Evolutionary conservation across 2,888 invertebrate genomes (phyloP), one percentile per base, ranked within the genome.

Genomic region (Watsonalla binaria): DNA sequence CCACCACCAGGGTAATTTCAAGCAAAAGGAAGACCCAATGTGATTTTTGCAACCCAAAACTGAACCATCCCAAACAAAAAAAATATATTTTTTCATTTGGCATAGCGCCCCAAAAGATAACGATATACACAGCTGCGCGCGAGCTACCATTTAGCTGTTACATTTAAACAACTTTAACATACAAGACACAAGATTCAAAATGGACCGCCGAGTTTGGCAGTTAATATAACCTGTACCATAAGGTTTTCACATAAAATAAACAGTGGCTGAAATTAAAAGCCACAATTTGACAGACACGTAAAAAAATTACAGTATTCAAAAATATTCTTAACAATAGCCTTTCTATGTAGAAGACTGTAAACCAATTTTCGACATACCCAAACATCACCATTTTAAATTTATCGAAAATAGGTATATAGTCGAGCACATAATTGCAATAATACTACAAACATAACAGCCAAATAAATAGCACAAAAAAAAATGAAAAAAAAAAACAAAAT

Each of bases 111-210:
- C 86, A 86, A 76, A 60, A 83, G 80, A 83, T 80, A 74, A 89
- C 87, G 86, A 78, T 80, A 77, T 81, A 88, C 89, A 90, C 88
- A 88, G 87, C 86, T 83, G 88, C 88, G 86, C 87, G 81, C 79
- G 85, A 86, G 82, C 86, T 83, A 82, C 74, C 68, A 76, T 82
- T 82, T 82, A 86, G 85, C 87, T 84, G 88, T 87, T 86, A 86
- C 75, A 80, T 80, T 78, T 63, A 79, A 65, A 72, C 60, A 64
- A 54, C 37, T 37, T 37, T 37, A 51, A 14, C 24, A 65, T 47
- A 37, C 57, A 51, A 45, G 46, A 54, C 53, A 60, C 45, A 58
- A 48, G 46, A 45, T 51, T 48, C 8, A 47, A 46, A 45, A 55
- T 51, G 42, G 9, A 42, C 42, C 42, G 11, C 42, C 42, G 11